phyloP scores from a whole-genome alignment of 2,113 vertebrate genomes.

The Mobula birostris region DNA sequence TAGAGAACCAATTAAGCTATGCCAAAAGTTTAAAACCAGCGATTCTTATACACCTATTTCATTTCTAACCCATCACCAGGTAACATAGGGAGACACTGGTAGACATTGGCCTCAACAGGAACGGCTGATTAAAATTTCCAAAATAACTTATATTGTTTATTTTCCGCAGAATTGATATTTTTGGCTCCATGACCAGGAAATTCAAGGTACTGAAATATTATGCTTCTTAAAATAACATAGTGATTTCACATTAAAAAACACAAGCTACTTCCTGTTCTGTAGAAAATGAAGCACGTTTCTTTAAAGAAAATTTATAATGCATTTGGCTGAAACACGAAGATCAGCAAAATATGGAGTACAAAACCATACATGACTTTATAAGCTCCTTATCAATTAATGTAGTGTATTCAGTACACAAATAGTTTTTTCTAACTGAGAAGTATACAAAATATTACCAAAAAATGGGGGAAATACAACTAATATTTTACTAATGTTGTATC shows the following conservation, averaged over 20 bases:
- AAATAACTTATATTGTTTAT: background rate
- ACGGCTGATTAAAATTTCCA: constrained; percentile 20
- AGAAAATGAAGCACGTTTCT: background rate
- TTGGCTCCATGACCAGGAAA: constrained; percentile 20
- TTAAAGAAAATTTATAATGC: background rate
- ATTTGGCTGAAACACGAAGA: background rate
- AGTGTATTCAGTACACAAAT: background rate
- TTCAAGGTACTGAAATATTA: background rate
- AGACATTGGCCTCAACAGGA: background rate
- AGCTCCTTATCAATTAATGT: background rate
- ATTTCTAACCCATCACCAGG: background rate
- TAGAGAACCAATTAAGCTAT: background rate
- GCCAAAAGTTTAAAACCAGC: background rate
- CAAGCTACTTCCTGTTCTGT: background rate
- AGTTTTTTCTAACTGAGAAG: too few relatives aligned
- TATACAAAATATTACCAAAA: too few relatives aligned
- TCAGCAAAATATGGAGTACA: background rate
- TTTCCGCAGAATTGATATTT: background rate
- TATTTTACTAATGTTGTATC: background rate
- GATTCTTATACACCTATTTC: background rate
- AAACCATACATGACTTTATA: background rate
- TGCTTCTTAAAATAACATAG: background rate
- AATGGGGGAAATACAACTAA: background rate
- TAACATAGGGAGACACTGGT: background rate
- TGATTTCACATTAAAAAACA: background rate